Evolutionary conservation across 2,888 invertebrate species (phyloP), one percentile per base, ranked within the genome.

Genomic region (Osmoderma eremita): DNA sequence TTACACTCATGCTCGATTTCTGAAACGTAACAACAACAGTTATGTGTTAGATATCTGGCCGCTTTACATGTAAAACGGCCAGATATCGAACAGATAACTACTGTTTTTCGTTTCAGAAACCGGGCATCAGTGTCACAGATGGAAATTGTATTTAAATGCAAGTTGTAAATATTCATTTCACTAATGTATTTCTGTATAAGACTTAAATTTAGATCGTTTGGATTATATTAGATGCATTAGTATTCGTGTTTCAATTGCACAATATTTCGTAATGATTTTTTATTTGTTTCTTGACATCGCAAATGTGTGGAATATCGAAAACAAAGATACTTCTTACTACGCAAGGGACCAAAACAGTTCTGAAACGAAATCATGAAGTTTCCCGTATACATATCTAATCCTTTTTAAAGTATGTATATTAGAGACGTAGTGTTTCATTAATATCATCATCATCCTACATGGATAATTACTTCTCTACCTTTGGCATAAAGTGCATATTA

Each of bases 401-500:
- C 24, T 45, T 53, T n/a, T n/a, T n/a, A n/a, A n/a, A n/a, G n/a
- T 63, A 58, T 45, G 45, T 63, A 63, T 42, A 41, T 63, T 63
- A 53, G 22, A 51, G 63, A 39, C 63, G 69, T 30, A 38, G 15
- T 36, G 69, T 70, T 63, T 70, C 66, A 73, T 70, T 68, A 72
- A 73, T 77, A 78, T 70, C 66, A 73, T 70, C 69, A 72, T 72
- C 77, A 78, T 77, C 80, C 81, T 81, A 81, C 80, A 81, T 80
- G 80, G 82, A 81, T 80, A 80, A 81, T 76, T 76, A 79, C 78
- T 77, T 71, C 73, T 79, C 82, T 83, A 83, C 79, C 83, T 83
- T 83, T 83, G 83, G 83, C 83, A 82, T 82, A 80, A 81, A 81
- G 80, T 81, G 81, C 80, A 76, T 80, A 80, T 77, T 78, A 79